Conservation (phyloP, 2,888 invertebrate genomes). For the Opisthograptis luteolata region DNA sequence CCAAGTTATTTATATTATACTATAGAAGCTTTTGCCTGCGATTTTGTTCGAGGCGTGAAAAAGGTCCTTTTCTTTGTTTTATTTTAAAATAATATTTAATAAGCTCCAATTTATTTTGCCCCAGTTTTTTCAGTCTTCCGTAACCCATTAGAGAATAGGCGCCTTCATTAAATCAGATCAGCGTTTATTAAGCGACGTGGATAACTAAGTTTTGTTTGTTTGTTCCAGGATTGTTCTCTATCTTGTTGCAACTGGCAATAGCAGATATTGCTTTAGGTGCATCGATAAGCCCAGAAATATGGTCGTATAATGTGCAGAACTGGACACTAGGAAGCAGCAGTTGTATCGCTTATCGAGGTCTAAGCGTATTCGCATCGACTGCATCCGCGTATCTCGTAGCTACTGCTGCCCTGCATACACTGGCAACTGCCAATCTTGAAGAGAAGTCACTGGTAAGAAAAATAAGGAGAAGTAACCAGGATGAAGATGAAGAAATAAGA, state of each 20-base stretch:
- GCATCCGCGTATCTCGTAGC: conserved; percentile 83
- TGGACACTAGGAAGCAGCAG: conserved; percentile 79
- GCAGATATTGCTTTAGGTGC: conserved; percentile 77
- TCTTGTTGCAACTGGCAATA: conserved; percentile 81
- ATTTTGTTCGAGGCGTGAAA: no score
- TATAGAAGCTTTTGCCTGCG: no score
- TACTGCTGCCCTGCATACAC: conserved; percentile 83
- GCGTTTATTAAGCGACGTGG: not conserved
- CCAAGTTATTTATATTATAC: no score
- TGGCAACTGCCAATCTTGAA: conserved; percentile 82
- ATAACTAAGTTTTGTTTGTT: conserved; percentile 28
- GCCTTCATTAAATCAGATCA: no score
- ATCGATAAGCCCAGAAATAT: conserved; percentile 79
- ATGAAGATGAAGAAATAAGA: conserved; percentile 73
- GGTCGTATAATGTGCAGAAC: conserved; percentile 74
- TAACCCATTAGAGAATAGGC: no score
- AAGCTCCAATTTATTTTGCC: no score
- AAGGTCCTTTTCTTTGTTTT: no score
- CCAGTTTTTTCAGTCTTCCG: no score
- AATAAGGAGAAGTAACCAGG: conserved; percentile 56
- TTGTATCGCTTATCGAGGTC: conserved; percentile 82
- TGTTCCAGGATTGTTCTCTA: conserved; percentile 79
- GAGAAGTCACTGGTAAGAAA: conserved; percentile 65
- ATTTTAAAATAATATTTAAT: no score
- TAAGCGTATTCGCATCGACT: conserved; percentile 82